A percentile compares a stretch with the other conserved stretches of the same genome.
Evolutionary conservation across 2,113 vertebrate genomes (phyloP).

Genomic region (Sceloporus tristichus): DNA sequence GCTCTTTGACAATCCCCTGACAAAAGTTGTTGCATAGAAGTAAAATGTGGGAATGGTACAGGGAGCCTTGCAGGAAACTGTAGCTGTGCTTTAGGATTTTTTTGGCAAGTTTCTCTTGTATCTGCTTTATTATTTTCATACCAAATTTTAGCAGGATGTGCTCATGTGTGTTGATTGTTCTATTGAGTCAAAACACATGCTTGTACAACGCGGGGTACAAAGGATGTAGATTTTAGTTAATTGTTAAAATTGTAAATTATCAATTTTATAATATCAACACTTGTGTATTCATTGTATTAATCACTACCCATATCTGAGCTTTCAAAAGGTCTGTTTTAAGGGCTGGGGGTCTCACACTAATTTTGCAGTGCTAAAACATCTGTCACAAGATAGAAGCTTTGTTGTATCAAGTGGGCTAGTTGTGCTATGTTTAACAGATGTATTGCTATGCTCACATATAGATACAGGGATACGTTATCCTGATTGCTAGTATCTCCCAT

Average conservation of each 20-base stretch:
- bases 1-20: background rate
- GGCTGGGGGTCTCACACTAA: background rate
- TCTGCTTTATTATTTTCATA: background rate
- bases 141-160: background rate
- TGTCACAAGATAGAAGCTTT: slow-evolving; percentile 8
- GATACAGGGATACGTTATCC: background rate
- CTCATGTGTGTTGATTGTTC: background rate
- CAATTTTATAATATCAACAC: background rate
- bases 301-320: background rate
- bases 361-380: background rate
- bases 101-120: background rate
- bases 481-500: slow-evolving; percentile 27
- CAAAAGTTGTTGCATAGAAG: background rate
- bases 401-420: background rate
- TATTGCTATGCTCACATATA: slow-evolving; percentile 32
- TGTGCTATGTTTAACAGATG: slow-evolving; percentile 14
- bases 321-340: background rate
- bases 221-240: background rate
- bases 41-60: background rate
- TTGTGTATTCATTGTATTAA: background rate
- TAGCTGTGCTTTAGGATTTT: background rate
- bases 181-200: background rate
- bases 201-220: background rate
- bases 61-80: background rate
- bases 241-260: no score